phyloP scores from a whole-genome alignment of 2,797 vertebrate species.

The Myoxocephalus aenaeus region DNA sequence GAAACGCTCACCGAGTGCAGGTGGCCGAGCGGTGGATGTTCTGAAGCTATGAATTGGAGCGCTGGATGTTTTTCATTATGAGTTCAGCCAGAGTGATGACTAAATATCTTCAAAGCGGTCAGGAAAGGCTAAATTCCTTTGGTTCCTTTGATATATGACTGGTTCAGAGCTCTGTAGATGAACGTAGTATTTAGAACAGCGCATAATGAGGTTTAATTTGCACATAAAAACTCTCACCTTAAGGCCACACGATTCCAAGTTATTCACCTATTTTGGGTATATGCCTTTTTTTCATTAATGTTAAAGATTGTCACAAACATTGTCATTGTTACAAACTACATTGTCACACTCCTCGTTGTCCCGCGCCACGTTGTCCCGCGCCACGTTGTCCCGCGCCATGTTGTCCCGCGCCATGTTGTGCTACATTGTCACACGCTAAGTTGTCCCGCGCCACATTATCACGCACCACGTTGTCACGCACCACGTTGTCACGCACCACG shows the following conservation, averaged over 20 bases:
- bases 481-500: no score
- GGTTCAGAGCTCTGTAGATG: background rate
- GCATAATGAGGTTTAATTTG: background rate
- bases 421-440: no score
- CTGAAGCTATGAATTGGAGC: constrained; percentile 27
- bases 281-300: background rate
- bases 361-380: no score
- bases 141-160: background rate
- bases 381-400: no score
- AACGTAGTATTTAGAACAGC: background rate
- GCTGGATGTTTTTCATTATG: constrained; percentile 39
- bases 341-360: no score
- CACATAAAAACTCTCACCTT: background rate
- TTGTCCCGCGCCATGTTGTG: no score
- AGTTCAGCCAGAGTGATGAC: constrained; percentile 11
- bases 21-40: constrained; percentile 47
- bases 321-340: no score
- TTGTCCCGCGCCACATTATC: no score
- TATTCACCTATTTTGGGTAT: background rate
- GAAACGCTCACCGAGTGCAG: constrained; percentile 51
- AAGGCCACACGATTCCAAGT: no score
- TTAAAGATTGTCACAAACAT: no score
- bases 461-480: no score
- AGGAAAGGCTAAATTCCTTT: constrained; percentile 10
- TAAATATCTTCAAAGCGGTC: background rate